Base-by-base conservation (phyloP, 1,140 invertebrate species). In the Drosophila jambulina region DNA sequence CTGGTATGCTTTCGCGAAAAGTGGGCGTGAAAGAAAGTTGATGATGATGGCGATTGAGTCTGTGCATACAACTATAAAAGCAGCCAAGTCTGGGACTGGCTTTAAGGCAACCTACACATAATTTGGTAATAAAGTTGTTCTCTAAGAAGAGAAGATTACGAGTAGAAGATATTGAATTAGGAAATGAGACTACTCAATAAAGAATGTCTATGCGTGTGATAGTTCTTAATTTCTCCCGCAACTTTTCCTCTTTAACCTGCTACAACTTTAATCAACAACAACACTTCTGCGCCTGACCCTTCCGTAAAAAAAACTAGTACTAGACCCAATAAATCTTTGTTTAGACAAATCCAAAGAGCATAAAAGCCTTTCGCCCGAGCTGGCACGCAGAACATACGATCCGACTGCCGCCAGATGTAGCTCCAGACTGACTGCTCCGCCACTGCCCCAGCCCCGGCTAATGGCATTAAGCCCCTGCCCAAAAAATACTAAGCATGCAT, bases 271-370 rank as follows among this genome's bases (percentile, higher is more conserved):
- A 51, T 68, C 67, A 69, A 29, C 17, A 70, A 70, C 42, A 70
- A 70, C 21, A 49, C n/a, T 23, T 27, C 17, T n/a, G 1, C 43
- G 17, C 17, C 65, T 19, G 5, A 10, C 13, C 15, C 15, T 34
- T 60, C n/a, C n/a, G 17, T 4, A 19, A 9, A 45, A 48, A 70
- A 15, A 42, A 72, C 25, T 40, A 74, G 75, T 68, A 63, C 53
- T 62, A 75, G 34, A 90, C 43, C 72, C 85, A 88, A 88, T 88
- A 88, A 88, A 90, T 88, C 84, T 84, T 90, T 88, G 84, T 90
- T 88, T 88, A 80, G 79, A 84, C 80, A 90, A 90, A 88, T 87
- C 81, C 80, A 83, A 69, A 84, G 61, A 80, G 62, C 84, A 88
- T 84, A 69, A 88, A 87, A 88, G 77, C 64, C 72, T 87, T 84